Conservation (phyloP, 1,140 invertebrate genomes). For the Plectrocnemia conspersa region DNA sequence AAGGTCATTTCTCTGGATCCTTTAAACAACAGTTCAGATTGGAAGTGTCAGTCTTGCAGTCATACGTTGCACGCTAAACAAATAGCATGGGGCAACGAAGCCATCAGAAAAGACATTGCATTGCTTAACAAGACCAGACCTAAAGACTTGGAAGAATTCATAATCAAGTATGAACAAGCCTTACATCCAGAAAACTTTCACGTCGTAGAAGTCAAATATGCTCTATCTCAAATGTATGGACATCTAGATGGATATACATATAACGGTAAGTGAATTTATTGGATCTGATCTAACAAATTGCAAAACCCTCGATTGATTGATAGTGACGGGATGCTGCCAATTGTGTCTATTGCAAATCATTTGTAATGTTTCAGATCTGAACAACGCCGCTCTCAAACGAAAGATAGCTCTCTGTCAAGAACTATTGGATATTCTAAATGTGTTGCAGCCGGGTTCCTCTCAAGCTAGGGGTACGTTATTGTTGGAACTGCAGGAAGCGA, state of each 20-base stretch:
- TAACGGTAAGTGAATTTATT: slow-evolving; percentile 44
- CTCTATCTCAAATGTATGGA: slow-evolving; percentile 61
- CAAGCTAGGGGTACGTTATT: slow-evolving; percentile 59
- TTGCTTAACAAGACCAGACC: slow-evolving; percentile 53
- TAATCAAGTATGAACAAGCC: slow-evolving; percentile 54
- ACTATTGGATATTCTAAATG: slow-evolving; percentile 56
- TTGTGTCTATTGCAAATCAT: neutral
- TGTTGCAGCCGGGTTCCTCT: slow-evolving; percentile 59
- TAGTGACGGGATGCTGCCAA: neutral
- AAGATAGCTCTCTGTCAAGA: slow-evolving; percentile 64
- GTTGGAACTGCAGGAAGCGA: slow-evolving; percentile 59
- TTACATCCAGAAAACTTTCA: slow-evolving; percentile 62
- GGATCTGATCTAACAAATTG: too few relatives aligned
- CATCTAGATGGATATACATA: slow-evolving; percentile 52
- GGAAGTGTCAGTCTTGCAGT: slow-evolving; percentile 61
- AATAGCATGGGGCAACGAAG: slow-evolving; percentile 55
- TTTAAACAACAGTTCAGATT: slow-evolving; percentile 53
- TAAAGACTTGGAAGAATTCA: slow-evolving; percentile 56
- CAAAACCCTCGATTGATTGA: too few relatives aligned
- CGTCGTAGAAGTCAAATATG: slow-evolving; percentile 61
- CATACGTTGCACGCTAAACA: slow-evolving; percentile 52
- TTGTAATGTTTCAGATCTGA: slow-evolving; percentile 50
- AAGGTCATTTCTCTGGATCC: slow-evolving; percentile 57
- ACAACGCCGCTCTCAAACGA: slow-evolving; percentile 52
- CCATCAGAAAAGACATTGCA: slow-evolving; percentile 57